Evolutionary conservation across 2,888 invertebrate species (phyloP).

Genomic region (Teleiodes luculella): DNA sequence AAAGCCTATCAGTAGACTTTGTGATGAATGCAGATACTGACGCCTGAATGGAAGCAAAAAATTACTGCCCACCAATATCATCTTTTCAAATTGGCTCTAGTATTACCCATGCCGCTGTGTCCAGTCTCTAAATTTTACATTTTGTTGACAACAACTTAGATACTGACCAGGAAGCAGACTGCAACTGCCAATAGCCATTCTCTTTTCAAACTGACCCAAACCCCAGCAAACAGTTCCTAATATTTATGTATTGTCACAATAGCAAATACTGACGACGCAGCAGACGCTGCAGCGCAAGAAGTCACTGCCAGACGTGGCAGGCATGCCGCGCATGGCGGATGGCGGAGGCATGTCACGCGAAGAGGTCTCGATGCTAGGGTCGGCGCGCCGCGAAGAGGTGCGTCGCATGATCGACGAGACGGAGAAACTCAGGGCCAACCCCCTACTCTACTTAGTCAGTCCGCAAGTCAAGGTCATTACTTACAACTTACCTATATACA

Average conservation of each 20-base stretch:
- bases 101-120: no score
- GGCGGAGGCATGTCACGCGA: slow-evolving; percentile 91
- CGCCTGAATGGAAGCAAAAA: no score
- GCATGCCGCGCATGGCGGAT: slow-evolving; percentile 87
- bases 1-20: no score
- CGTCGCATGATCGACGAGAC: slow-evolving; percentile 93
- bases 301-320: slow-evolving; percentile 96
- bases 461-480: slow-evolving; percentile 95
- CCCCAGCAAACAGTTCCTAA: neutral
- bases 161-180: no score
- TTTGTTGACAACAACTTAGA: no score
- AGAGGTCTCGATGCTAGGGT: slow-evolving; percentile 96
- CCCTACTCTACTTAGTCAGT: slow-evolving; percentile 96
- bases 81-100: no score
- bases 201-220: neutral
- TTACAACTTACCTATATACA: neutral
- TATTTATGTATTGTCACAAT: no score
- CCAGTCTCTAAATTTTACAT: no score
- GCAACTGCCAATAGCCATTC: neutral
- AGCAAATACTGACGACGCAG: slow-evolving; percentile 87
- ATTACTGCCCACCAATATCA: no score
- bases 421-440: slow-evolving; percentile 95
- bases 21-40: no score
- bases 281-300: slow-evolving; percentile 94
- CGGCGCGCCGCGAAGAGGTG: slow-evolving; percentile 95